These are phyloP conservation scores for Potamarius usumacintae DNA, from an alignment of 2,113 vertebrate species.

Conservation along the genomic window DNA sequence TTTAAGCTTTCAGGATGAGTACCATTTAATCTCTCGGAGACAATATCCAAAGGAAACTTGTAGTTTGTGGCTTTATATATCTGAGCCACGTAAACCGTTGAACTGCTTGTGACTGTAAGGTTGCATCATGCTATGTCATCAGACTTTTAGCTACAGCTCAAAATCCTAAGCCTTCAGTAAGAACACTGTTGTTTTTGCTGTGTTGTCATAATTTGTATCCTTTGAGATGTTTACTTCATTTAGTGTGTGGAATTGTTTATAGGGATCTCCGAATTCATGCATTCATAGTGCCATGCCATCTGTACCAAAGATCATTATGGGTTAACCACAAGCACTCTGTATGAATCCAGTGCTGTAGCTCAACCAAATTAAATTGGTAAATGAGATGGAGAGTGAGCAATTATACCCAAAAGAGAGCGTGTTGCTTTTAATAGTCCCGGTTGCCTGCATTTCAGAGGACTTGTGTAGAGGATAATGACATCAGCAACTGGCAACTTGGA, in stretches of 20 bases:
- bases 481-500: neutral
- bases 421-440: neutral
- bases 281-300: conserved; percentile 13
- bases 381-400: neutral
- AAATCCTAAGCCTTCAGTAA: neutral
- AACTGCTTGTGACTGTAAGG: neutral
- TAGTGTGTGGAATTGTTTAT: neutral
- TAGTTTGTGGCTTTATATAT: neutral
- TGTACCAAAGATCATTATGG: conserved; percentile 11
- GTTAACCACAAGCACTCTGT: conserved; percentile 33
- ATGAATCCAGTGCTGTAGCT: conserved; percentile 50
- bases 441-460: neutral
- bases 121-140: neutral
- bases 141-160: neutral
- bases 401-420: neutral
- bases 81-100: neutral
- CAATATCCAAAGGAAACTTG: neutral
- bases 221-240: conserved; percentile 6
- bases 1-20: neutral
- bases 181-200: neutral
- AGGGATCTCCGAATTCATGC: neutral
- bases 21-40: neutral
- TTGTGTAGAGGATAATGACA: neutral
- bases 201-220: neutral
- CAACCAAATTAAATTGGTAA: conserved; percentile 58